Conservation (phyloP, 64 coral and sea anemone species). For the Stichodactyla mertensii region DNA sequence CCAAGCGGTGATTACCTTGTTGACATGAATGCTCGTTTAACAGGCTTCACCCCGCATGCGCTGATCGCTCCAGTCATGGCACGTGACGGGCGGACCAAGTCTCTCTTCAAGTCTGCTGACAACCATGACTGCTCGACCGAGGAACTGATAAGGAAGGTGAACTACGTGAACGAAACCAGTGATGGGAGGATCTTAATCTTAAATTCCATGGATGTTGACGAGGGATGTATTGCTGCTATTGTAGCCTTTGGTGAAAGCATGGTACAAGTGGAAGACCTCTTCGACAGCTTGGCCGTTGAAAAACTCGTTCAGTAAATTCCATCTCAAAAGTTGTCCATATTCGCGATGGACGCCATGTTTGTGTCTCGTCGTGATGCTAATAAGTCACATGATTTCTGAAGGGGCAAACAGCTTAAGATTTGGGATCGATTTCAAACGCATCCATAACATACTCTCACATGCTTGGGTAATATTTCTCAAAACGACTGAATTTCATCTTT, state of each 20-base stretch:
- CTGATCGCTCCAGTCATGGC: constrained; percentile 32
- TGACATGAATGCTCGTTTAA: constrained; percentile 24
- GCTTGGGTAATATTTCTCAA: too few relatives aligned
- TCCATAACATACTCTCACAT: too few relatives aligned
- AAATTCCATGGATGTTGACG: constrained; percentile 6
- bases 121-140: neutral
- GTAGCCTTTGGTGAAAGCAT: constrained; percentile 2
- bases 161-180: neutral
- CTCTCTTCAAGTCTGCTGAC: constrained; percentile 16
- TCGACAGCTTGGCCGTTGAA: neutral
- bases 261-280: neutral
- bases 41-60: constrained; percentile 27
- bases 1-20: constrained; percentile 25
- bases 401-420: too few relatives aligned
- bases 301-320: neutral
- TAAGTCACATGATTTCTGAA: too few relatives aligned
- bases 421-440: too few relatives aligned
- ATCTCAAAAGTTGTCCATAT: too few relatives aligned
- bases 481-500: too few relatives aligned
- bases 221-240: neutral
- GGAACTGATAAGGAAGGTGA: constrained; percentile 9
- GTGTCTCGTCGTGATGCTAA: too few relatives aligned
- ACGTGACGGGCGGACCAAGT: neutral
- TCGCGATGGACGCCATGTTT: too few relatives aligned
- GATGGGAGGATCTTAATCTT: constrained; percentile 10